Evolutionary conservation across 1,140 invertebrate species (phyloP).

Genomic region (Drosophila mayri): DNA sequence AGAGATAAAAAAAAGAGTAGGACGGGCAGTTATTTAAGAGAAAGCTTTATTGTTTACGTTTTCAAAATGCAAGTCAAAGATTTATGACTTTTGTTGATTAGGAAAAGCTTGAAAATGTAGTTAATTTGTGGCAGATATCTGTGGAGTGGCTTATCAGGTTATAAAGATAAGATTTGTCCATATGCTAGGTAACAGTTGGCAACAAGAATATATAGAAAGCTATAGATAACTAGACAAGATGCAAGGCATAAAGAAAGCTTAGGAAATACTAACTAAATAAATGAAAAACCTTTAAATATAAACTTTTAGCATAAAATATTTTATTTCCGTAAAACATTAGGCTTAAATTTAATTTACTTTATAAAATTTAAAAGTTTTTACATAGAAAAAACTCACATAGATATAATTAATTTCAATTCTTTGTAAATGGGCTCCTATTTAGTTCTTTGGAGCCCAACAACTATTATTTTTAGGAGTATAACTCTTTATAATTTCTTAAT

Average conservation of each 20-base stretch:
- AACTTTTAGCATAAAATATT: background rate
- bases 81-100: constrained; percentile 34
- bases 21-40: constrained; percentile 1
- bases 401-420: background rate
- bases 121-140: constrained; percentile 21
- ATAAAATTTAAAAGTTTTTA: background rate
- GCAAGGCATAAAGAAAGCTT: background rate
- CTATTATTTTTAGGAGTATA: background rate
- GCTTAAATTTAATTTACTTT: background rate
- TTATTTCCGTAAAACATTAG: background rate
- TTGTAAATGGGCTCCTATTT: background rate
- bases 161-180: constrained; percentile 30
- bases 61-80: background rate
- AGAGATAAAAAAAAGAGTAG: constrained; percentile 3
- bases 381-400: background rate
- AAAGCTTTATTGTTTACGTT: constrained; percentile 18
- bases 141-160: constrained; percentile 17
- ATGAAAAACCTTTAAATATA: background rate
- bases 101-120: constrained; percentile 32
- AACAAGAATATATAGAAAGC: constrained; percentile 3
- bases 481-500: too few relatives aligned
- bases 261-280: background rate
- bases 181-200: constrained; percentile 3
- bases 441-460: background rate
- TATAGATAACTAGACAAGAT: constrained; percentile 1